Conservation (phyloP, 2,888 invertebrate species). For the Toxonevra muliebris region DNA sequence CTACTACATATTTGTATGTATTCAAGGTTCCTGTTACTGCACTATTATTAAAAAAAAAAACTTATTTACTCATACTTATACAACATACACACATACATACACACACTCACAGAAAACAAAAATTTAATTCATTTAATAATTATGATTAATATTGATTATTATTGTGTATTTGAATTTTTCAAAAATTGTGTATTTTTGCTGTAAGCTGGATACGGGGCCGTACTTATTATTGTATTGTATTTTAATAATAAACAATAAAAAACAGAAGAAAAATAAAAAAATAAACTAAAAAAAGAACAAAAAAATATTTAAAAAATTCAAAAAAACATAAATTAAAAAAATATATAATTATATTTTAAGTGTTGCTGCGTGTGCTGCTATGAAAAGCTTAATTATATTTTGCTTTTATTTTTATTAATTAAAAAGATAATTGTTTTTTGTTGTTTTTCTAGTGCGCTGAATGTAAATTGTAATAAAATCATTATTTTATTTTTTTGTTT, state of each 20-base stretch:
- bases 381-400: not conserved
- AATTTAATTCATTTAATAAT: not conserved
- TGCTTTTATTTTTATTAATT: not conserved
- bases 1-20: too few species aligned
- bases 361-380: not conserved
- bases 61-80: not conserved
- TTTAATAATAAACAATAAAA: not conserved
- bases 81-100: not conserved
- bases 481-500: too few species aligned
- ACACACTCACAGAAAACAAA: not conserved
- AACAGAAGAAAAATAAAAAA: not conserved
- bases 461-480: too few species aligned
- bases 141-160: not conserved
- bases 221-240: not conserved
- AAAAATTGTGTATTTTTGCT: constrained; percentile 5
- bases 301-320: not conserved
- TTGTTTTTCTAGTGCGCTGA: too few species aligned
- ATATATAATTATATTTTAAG: not conserved
- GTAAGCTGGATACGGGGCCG: constrained; percentile 17
- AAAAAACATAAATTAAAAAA: not conserved
- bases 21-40: too few species aligned
- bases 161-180: constrained; percentile 6
- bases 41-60: not conserved
- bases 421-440: too few species aligned
- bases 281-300: not conserved